Percentiles rank a stretch among this genome's conserved stretches.
phyloP scores from a whole-genome alignment of 2,797 vertebrate species.

The Phyllotis vaccarum region DNA sequence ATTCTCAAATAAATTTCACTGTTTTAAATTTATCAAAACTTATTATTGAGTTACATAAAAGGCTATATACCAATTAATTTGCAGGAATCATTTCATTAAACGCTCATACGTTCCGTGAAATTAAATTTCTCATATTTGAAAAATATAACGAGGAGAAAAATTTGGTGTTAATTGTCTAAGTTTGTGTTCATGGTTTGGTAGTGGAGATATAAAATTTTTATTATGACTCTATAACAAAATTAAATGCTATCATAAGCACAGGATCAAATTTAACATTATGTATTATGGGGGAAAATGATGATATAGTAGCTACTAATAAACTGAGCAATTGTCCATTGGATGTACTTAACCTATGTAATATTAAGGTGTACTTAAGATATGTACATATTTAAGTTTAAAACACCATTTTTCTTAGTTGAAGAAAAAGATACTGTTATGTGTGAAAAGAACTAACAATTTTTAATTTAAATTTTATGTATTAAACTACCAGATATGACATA shows the following conservation, averaged over 20 bases:
- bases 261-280: background rate
- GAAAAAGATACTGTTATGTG: background rate
- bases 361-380: background rate
- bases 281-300: background rate
- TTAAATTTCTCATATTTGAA: background rate
- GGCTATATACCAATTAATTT: background rate
- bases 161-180: background rate
- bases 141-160: background rate
- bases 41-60: background rate
- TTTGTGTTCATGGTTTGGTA: background rate
- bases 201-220: background rate
- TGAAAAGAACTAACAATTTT: background rate
- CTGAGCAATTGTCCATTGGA: background rate
- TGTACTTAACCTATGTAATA: background rate
- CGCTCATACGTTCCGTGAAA: background rate
- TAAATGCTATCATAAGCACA: rapidly evolving
- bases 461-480: background rate
- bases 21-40: background rate
- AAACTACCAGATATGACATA: background rate
- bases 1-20: background rate
- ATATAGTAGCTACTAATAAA: background rate
- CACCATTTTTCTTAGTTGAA: background rate
- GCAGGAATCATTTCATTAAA: background rate
- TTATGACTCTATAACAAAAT: background rate
- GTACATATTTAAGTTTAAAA: background rate